A percentile compares a stretch with the other conserved stretches of the same genome.
phyloP scores from a whole-genome alignment of 2,113 vertebrate species.

The Xenopus tropicalis region DNA sequence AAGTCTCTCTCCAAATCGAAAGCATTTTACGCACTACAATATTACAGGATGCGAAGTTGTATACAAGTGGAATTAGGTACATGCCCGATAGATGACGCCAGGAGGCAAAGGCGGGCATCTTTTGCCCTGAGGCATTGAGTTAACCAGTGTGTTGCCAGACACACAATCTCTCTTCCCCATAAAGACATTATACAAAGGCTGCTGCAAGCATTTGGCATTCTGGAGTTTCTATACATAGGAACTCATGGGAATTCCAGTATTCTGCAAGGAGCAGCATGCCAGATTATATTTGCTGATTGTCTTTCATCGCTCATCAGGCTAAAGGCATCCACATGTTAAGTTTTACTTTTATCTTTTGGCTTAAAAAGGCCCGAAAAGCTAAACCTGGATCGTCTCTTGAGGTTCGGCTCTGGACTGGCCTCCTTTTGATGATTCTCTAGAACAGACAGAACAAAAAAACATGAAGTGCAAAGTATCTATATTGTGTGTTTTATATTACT shows the following conservation, averaged over 20 bases:
- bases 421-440: constrained; percentile 29
- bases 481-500: too few relatives aligned
- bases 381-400: constrained; percentile 31
- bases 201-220: background rate
- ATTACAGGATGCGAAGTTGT: too few relatives aligned
- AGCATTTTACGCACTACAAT: too few relatives aligned
- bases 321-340: background rate
- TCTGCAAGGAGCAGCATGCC: background rate
- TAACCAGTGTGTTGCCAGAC: background rate
- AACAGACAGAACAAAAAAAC: background rate
- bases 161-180: background rate
- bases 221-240: background rate
- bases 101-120: background rate
- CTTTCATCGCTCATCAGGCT: too few relatives aligned
- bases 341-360: constrained; percentile 35
- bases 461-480: background rate
- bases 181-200: background rate
- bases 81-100: too few relatives aligned
- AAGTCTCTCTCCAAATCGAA: too few relatives aligned
- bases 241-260: background rate
- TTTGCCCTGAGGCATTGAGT: background rate
- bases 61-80: too few relatives aligned
- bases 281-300: too few relatives aligned
- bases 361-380: constrained; percentile 32
- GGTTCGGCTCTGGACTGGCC: constrained; percentile 25